Evolutionary conservation across 2,888 invertebrate genomes (phyloP), one percentile per base, ranked within the genome.

Genomic region (Petrophora chlorosata): DNA sequence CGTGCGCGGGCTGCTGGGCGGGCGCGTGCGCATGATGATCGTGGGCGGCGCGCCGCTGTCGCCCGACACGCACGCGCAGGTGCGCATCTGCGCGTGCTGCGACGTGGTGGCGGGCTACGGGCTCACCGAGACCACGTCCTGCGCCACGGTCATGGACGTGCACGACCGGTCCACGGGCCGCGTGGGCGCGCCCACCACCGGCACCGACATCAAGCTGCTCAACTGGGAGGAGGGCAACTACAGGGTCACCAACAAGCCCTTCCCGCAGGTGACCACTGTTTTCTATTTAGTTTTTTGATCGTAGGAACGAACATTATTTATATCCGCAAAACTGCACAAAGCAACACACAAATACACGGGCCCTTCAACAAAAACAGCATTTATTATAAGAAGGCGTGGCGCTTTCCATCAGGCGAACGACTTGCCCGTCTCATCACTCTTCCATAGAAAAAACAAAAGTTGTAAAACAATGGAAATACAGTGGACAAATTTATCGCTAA

Each of bases 1-100:
- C 51, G 92, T 95, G 12, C 91, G 93, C 29, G 91, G 92, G 57
- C 90, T 99, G 63, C 92, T 99, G 72, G 99, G 99, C 53, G 99
- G 99, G 13, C 92, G 93, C 34, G 92, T 99, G 51, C 93, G 98
- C 41, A 90, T 98, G 62, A 94, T 99, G 85, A 93, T 99, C 69
- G 93, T 94, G 5, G 99, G 99, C 47, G 99, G 99, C 50, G 99
- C 99, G 13, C 99, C 99, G 0, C 91, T 99, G 12, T 96, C 98
- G 3, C 95, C 97, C 0, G 98, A 99, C 79, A 99, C 99, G 7
- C 99, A 99, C 82, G 94, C 96, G 76, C 98, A 98, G 90, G 77
- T 84, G 51, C 83, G 85, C 52, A 93, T 96, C 52, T 98, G 98
- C 77, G 92, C 99, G 57, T 98, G 98, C 82, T 94, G 96, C 53